Evolutionary conservation across 2,797 vertebrate species (phyloP).

Genomic region (Onychomys leucogaster): DNA sequence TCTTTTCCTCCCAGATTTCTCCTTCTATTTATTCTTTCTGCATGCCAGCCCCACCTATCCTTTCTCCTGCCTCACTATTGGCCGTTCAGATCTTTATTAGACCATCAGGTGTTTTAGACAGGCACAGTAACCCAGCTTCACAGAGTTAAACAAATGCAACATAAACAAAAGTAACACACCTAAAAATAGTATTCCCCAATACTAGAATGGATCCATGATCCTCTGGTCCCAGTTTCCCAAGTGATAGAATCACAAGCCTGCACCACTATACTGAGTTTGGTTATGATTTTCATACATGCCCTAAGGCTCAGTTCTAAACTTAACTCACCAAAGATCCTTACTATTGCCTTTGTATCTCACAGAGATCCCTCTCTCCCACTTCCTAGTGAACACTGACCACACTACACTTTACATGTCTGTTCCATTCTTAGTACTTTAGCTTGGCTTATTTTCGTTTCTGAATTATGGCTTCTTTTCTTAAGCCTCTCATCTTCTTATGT

Average conservation of each 20-base stretch:
- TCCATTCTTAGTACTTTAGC: background rate
- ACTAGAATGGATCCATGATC: background rate
- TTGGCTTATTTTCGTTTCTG: background rate
- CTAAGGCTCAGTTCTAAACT: slow-evolving; percentile 36
- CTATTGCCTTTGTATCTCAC: background rate
- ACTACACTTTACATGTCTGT: background rate
- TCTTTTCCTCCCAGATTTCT: no score
- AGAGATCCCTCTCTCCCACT: background rate
- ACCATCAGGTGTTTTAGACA: no score
- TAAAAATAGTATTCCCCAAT: no score
- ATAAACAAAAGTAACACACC: no score
- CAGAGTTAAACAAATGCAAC: no score
- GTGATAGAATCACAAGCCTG: background rate
- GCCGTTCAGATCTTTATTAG: no score
- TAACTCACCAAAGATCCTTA: slow-evolving; percentile 10
- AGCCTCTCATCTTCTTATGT: slow-evolving; percentile 21
- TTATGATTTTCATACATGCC: slow-evolving; percentile 19
- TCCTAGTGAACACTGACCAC: slow-evolving; percentile 16
- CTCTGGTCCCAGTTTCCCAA: background rate
- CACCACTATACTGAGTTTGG: background rate
- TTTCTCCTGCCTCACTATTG: no score
- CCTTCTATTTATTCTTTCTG: no score
- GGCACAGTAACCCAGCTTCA: no score
- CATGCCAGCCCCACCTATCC: no score
- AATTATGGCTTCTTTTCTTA: slow-evolving; percentile 14